phyloP scores from a whole-genome alignment of 1,140 invertebrate species.

The Triops longicaudatus region DNA sequence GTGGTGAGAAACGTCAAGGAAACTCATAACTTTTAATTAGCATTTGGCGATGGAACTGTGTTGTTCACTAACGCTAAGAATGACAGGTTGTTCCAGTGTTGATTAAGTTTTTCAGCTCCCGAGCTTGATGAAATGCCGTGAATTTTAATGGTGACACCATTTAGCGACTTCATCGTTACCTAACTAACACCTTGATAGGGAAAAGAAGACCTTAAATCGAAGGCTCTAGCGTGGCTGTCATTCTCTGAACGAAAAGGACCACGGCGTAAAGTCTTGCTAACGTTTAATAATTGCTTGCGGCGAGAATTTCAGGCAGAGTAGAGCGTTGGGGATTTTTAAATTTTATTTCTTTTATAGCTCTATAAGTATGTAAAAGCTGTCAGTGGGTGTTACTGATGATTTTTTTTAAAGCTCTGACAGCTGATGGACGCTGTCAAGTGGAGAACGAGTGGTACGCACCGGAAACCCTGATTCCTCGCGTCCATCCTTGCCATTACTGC shows the following conservation, averaged over 20 bases:
- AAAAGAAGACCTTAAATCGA: neutral
- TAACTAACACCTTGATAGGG: neutral
- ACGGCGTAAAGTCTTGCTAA: neutral
- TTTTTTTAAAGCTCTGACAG: neutral
- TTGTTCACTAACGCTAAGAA: too few relatives aligned
- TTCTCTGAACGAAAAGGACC: neutral
- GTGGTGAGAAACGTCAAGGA: too few relatives aligned
- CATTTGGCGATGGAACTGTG: too few relatives aligned
- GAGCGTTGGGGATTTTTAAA: neutral
- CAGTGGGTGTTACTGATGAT: neutral
- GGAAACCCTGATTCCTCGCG: slow-evolving; percentile 28
- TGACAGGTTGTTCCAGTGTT: too few relatives aligned
- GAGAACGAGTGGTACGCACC: slow-evolving; percentile 19
- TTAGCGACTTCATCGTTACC: neutral
- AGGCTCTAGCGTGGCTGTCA: neutral
- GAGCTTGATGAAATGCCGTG: neutral
- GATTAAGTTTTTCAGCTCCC: too few relatives aligned
- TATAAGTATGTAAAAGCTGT: too few relatives aligned
- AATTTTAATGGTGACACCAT: neutral
- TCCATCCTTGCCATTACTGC: slow-evolving; percentile 33
- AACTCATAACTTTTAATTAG: too few relatives aligned
- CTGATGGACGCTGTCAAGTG: slow-evolving; percentile 24
- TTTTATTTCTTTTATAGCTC: neutral
- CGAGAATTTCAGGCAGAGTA: neutral
- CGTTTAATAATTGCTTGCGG: neutral